phyloP scores from a whole-genome alignment of 2,888 invertebrate genomes.

The Meta bourneti region DNA sequence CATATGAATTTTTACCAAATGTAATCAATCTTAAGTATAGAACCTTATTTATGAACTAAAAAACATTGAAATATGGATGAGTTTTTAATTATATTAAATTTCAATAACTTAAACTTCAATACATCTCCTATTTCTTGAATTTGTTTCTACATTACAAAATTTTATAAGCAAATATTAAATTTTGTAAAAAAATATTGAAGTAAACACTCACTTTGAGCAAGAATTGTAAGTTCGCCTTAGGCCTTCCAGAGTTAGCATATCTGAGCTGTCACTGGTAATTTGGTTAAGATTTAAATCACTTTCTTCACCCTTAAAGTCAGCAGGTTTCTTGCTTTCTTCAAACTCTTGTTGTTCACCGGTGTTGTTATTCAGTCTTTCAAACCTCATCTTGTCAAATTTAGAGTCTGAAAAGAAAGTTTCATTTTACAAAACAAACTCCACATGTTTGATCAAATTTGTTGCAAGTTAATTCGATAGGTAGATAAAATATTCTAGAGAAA shows the following conservation, averaged over 20 bases:
- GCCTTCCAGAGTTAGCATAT: conserved; percentile 84
- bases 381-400: conserved; percentile 56
- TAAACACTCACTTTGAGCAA: conserved; percentile 85
- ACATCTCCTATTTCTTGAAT: not conserved
- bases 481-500: too few species aligned
- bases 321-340: conserved; percentile 18
- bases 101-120: too few species aligned
- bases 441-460: not conserved
- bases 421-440: not conserved
- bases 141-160: not conserved
- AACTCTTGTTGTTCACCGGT: conserved; percentile 29
- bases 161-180: too few species aligned
- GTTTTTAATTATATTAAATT: too few species aligned
- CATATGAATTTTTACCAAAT: too few species aligned
- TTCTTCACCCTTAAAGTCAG: conserved; percentile 31
- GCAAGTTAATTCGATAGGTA: not conserved
- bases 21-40: too few species aligned
- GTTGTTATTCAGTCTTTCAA: conserved; percentile 39
- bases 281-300: conserved; percentile 30
- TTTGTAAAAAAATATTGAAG: too few species aligned
- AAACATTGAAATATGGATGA: too few species aligned
- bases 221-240: conserved; percentile 87
- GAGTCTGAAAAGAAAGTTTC: conserved; percentile 52
- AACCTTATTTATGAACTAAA: too few species aligned
- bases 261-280: conserved; percentile 46